A percentile compares a stretch with the other conserved stretches of the same genome.
Evolutionary conservation across 2,797 vertebrate genomes (phyloP).

Genomic region (Esox lucius): DNA sequence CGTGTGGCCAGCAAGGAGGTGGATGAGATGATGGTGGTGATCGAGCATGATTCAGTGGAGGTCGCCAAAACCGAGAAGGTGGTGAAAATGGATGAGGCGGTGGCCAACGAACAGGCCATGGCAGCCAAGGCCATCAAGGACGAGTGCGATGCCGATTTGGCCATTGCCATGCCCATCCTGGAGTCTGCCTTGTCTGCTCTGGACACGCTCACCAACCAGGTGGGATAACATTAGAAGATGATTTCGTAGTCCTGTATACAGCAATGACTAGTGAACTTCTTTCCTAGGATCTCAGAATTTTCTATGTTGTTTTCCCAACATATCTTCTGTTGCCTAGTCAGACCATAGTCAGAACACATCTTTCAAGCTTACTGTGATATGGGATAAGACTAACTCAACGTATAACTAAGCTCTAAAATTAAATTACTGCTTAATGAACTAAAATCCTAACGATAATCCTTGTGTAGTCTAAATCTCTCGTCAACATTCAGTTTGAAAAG

Average conservation of each 20-base stretch:
- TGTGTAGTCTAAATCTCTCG: neutral
- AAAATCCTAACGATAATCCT: too few relatives aligned
- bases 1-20: slow-evolving; percentile 82
- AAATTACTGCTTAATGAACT: neutral
- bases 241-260: neutral
- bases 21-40: slow-evolving; percentile 85
- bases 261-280: neutral
- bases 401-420: neutral
- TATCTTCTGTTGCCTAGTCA: neutral
- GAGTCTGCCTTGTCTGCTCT: slow-evolving; percentile 84
- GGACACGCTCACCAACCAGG: neutral
- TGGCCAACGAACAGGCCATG: slow-evolving; percentile 86
- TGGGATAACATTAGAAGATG: neutral
- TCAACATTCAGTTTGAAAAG: neutral
- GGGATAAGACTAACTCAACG: neutral
- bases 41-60: slow-evolving; percentile 85
- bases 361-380: neutral
- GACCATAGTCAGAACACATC: neutral
- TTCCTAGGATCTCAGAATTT: neutral
- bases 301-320: neutral
- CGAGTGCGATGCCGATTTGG: slow-evolving; percentile 89
- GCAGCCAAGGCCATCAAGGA: slow-evolving; percentile 91
- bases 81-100: slow-evolving; percentile 83
- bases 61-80: slow-evolving; percentile 86
- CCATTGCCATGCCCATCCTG: slow-evolving; percentile 82